Conservation (phyloP, 1,140 invertebrate species). For the Drosophila varians region DNA sequence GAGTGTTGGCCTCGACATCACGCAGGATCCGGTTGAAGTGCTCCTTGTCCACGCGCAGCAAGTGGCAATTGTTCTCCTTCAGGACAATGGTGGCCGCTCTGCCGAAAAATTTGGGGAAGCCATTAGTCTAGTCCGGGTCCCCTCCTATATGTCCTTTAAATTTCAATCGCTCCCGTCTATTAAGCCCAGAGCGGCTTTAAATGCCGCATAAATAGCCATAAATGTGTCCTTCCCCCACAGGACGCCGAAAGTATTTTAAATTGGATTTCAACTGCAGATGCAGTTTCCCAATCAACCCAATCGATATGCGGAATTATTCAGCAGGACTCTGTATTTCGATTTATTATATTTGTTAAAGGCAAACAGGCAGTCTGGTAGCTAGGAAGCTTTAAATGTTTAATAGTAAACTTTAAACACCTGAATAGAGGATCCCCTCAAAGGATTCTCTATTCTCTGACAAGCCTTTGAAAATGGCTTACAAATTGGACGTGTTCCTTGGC, state of each 20-base stretch:
- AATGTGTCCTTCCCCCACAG: slow-evolving; percentile 6
- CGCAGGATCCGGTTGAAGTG: slow-evolving; percentile 93
- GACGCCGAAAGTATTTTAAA: slow-evolving; percentile 42
- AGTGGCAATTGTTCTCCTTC: slow-evolving; percentile 93
- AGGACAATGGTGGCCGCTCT: slow-evolving; percentile 94
- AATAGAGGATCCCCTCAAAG: background rate
- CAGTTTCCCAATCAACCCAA: slow-evolving; percentile 16
- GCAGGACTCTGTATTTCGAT: background rate
- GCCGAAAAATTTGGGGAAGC: slow-evolving; percentile 37
- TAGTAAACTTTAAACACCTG: background rate
- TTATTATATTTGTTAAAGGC: slow-evolving; percentile 23
- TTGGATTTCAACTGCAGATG: slow-evolving; percentile 24
- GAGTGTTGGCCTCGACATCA: slow-evolving; percentile 95
- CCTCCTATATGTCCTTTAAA: too few relatives aligned
- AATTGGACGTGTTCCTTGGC: slow-evolving; percentile 20
- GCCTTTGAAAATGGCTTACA: slow-evolving; percentile 27
- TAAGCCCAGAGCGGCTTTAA: background rate
- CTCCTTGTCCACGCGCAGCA: slow-evolving; percentile 94
- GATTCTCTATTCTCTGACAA: slow-evolving; percentile 12
- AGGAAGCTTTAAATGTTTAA: too few relatives aligned
- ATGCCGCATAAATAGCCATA: slow-evolving; percentile 10
- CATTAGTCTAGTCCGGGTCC: background rate
- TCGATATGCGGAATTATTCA: slow-evolving; percentile 29
- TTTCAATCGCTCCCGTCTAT: background rate
- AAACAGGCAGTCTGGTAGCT: slow-evolving; percentile 8